Percentiles rank a stretch among this genome's conserved stretches.
These are phyloP conservation scores for Lophotriccus pileatus DNA, from an alignment of 2,797 vertebrate species.

Conservation along the genomic window DNA sequence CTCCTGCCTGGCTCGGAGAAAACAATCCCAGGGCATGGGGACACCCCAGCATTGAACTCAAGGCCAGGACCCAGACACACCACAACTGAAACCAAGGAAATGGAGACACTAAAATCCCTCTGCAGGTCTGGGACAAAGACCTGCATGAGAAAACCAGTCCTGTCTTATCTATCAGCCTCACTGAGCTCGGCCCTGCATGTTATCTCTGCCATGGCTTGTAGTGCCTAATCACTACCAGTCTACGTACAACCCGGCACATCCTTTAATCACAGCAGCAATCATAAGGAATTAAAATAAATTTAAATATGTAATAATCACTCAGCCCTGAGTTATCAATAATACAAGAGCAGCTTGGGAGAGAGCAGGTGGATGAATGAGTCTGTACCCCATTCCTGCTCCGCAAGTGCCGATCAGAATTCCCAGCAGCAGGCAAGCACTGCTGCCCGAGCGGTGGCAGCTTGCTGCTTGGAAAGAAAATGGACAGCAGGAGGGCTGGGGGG, in stretches of 20 bases:
- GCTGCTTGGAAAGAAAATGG: conserved; percentile 40
- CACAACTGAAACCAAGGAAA: neutral
- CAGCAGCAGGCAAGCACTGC: neutral
- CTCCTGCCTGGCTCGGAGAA: neutral
- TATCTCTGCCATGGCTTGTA: neutral
- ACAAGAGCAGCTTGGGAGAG: neutral
- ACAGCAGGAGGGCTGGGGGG: conserved; percentile 40
- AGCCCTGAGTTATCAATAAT: conserved; percentile 34
- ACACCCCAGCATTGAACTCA: accelerated
- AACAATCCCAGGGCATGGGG: neutral
- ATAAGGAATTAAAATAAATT: conserved; percentile 42
- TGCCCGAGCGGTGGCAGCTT: neutral
- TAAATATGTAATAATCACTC: neutral
- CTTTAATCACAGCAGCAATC: conserved; percentile 35
- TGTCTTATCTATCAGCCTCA: neutral
- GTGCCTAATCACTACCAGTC: neutral
- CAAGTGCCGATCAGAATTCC: neutral
- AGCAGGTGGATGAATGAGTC: neutral
- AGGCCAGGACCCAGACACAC: neutral
- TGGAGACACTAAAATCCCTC: neutral
- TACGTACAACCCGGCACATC: neutral
- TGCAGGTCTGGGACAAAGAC: neutral
- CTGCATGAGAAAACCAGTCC: neutral
- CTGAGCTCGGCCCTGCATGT: neutral
- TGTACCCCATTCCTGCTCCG: neutral